Conservation (phyloP, 2,113 vertebrate species). For the Salvator merianae region DNA sequence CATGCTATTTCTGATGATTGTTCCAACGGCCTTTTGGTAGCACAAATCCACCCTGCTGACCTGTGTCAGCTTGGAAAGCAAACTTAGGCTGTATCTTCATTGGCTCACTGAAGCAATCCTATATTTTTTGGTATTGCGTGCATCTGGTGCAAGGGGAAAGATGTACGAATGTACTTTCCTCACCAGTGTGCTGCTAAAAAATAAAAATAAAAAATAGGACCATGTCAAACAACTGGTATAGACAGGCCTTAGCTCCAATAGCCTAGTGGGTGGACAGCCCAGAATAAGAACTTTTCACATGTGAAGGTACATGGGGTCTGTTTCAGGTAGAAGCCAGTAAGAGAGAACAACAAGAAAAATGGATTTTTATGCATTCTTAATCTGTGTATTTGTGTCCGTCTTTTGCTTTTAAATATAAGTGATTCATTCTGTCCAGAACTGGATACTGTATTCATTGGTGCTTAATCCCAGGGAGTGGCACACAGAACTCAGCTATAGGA, state of each 20-base stretch:
- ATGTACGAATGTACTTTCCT: no score
- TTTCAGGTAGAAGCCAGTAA: not conserved
- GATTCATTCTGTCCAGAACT: not conserved
- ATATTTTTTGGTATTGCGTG: no score
- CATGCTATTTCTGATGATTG: not conserved
- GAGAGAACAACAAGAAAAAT: not conserved
- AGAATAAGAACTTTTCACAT: no score
- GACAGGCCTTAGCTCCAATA: not conserved
- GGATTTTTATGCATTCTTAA: not conserved
- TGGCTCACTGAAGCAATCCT: no score
- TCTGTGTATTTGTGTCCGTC: not conserved
- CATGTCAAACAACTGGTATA: no score
- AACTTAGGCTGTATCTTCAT: no score
- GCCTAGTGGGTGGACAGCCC: no score
- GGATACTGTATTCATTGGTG: not conserved
- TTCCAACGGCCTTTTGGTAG: not conserved
- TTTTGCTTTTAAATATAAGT: not conserved
- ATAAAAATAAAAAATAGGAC: no score
- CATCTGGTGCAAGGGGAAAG: no score
- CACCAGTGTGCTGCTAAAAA: no score
- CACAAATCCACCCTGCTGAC: not conserved
- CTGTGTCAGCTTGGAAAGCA: not conserved
- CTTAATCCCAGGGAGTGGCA: not conserved
- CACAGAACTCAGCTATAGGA: not conserved
- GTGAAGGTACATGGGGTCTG: no score